A percentile compares a stretch with the other conserved stretches of the same genome.
Evolutionary conservation across 1,140 invertebrate genomes (phyloP).

Genomic region (Neodiprion pinetum): DNA sequence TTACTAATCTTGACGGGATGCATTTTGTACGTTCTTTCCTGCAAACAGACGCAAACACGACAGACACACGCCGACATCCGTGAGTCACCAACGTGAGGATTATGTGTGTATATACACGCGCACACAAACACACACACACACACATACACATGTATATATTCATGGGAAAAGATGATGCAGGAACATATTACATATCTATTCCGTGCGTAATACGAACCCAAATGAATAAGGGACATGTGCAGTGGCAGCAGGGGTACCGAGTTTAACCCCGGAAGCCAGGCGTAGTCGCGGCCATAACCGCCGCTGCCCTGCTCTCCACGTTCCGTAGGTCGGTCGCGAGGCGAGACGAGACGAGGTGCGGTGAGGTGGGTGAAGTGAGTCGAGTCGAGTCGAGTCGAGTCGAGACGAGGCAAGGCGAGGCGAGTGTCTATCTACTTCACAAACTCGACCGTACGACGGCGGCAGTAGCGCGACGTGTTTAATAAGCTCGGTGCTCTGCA

Average conservation of each 20-base stretch:
- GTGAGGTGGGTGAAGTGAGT: neutral
- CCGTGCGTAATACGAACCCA: neutral
- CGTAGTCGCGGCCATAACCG: conserved; percentile 6
- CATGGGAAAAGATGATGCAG: no score
- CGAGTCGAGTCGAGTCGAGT: neutral
- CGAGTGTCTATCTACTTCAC: neutral
- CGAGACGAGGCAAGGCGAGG: no score
- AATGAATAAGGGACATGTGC: neutral
- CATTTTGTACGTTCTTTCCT: no score
- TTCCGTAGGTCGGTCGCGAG: neutral
- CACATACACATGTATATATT: no score
- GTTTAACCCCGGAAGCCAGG: conserved; percentile 6
- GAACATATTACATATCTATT: neutral
- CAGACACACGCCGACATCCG: no score
- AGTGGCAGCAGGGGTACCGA: neutral
- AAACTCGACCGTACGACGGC: conserved; percentile 3
- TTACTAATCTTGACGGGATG: no score
- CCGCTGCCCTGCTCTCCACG: neutral
- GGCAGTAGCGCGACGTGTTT: conserved; percentile 6
- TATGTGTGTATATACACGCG: no score
- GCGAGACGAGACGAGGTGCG: neutral
- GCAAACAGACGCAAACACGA: no score
- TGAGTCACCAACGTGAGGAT: no score
- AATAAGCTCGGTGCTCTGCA: neutral
- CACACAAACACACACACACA: no score